These are phyloP conservation scores for Halyomorpha halys DNA, from an alignment of 1,140 invertebrate genomes.

Conservation along the genomic window DNA sequence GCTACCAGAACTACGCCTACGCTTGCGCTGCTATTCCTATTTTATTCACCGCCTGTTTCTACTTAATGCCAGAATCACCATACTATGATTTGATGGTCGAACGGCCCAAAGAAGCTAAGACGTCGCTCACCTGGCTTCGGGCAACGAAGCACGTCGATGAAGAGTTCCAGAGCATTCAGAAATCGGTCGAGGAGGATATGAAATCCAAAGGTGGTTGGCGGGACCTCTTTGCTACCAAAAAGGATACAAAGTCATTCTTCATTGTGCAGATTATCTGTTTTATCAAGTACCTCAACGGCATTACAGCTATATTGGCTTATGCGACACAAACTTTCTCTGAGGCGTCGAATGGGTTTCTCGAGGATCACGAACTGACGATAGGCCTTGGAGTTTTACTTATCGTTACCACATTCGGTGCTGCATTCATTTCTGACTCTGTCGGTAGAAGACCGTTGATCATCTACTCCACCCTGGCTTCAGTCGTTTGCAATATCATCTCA, in stretches of 20 bases:
- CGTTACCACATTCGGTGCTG: constrained; percentile 32
- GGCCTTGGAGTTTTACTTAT: constrained; percentile 35
- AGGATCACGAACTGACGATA: constrained; percentile 30
- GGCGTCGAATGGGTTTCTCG: constrained; percentile 34
- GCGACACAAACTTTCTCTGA: constrained; percentile 40
- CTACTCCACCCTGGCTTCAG: constrained; percentile 31
- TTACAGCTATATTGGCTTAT: constrained; percentile 26
- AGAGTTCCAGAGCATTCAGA: constrained; percentile 27
- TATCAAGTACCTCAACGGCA: constrained; percentile 28
- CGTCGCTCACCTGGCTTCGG: constrained; percentile 28
- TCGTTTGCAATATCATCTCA: constrained; percentile 19
- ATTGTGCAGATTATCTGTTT: constrained; percentile 23
- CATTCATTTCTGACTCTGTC: constrained; percentile 34
- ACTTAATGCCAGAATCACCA: constrained; percentile 4
- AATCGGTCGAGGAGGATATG: constrained; percentile 25
- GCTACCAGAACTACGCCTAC: constrained; percentile 54
- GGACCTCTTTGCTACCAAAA: constrained; percentile 23
- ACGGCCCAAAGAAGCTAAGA: neutral
- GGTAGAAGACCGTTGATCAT: constrained; percentile 39
- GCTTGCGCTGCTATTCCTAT: constrained; percentile 48
- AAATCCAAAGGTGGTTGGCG: constrained; percentile 24
- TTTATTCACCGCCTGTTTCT: constrained; percentile 34
- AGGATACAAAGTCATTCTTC: constrained; percentile 24
- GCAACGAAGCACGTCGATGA: constrained; percentile 24
- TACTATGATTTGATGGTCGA: constrained; percentile 7